Percentiles rank a stretch among this genome's conserved stretches.
These are phyloP conservation scores for Neostethus bicornis DNA, from an alignment of 2,797 vertebrate species.

Conservation along the genomic window DNA sequence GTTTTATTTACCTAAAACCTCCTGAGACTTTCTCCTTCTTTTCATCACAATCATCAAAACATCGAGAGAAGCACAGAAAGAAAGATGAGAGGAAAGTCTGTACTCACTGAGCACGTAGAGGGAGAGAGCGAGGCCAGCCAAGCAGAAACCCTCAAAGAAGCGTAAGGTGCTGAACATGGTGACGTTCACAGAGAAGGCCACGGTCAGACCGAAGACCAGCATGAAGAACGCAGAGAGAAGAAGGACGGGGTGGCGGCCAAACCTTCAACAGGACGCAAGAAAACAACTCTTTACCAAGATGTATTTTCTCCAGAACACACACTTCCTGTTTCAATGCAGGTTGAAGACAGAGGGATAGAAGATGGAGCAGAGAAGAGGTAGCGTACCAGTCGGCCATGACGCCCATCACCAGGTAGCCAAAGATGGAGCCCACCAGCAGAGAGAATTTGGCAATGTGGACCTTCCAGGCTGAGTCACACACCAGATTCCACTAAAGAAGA, in stretches of 20 bases:
- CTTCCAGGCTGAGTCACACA: slow-evolving; percentile 95
- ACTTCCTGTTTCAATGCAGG: no score
- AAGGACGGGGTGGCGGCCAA: slow-evolving; percentile 93
- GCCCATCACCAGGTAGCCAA: slow-evolving; percentile 95
- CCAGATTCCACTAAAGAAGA: slow-evolving; percentile 90
- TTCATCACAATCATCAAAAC: no score
- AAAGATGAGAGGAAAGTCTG: slow-evolving; percentile 20
- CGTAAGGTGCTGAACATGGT: slow-evolving; percentile 98
- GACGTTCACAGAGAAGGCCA: slow-evolving; percentile 93
- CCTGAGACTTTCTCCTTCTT: no score
- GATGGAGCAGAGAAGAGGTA: slow-evolving; percentile 8
- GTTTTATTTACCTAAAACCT: no score
- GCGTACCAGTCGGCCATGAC: slow-evolving; percentile 97
- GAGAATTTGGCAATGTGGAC: slow-evolving; percentile 98
- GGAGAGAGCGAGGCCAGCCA: slow-evolving; percentile 94
- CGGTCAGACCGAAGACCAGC: slow-evolving; percentile 90
- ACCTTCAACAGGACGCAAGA: slow-evolving; percentile 74
- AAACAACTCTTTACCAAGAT: no score
- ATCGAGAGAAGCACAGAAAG: slow-evolving; percentile 4
- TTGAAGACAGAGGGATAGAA: slow-evolving; percentile 11
- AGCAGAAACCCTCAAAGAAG: slow-evolving; percentile 97
- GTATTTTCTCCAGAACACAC: no score
- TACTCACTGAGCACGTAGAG: slow-evolving; percentile 95
- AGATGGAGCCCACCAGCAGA: slow-evolving; percentile 94
- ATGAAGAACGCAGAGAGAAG: slow-evolving; percentile 90